Conservation (phyloP, 1,140 invertebrate genomes). For the Polypedilum pembai region DNA sequence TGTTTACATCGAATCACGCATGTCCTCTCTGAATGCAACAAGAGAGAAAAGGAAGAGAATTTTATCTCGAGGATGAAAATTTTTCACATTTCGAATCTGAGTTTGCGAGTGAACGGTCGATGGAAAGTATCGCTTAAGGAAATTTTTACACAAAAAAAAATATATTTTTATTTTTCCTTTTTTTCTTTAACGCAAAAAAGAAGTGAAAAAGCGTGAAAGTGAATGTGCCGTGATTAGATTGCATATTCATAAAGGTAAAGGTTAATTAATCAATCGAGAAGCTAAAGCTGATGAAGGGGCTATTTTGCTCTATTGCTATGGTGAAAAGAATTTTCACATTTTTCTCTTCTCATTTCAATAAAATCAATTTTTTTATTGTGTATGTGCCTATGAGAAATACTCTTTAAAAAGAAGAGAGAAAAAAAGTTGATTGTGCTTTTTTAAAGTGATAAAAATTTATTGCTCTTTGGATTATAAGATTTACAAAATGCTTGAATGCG, state of each 20-base stretch:
- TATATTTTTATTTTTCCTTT: background rate
- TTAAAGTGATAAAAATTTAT: no score
- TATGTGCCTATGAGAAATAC: no score
- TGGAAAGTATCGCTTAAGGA: background rate
- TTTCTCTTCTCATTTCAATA: background rate
- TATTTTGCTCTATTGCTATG: background rate
- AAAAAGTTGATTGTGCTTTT: background rate
- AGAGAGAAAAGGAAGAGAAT: background rate
- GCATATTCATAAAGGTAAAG: background rate
- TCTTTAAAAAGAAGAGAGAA: background rate
- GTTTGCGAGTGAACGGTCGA: background rate
- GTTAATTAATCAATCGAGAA: background rate
- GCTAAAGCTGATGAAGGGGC: background rate
- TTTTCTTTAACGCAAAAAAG: background rate
- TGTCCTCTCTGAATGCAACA: conserved; percentile 9
- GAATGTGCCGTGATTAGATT: background rate
- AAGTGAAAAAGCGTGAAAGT: background rate
- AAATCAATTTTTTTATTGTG: background rate
- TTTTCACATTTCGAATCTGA: background rate
- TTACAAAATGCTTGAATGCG: no score
- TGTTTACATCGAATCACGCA: background rate
- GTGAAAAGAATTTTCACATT: background rate
- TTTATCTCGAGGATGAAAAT: background rate
- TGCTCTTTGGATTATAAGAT: no score
- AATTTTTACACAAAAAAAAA: background rate